A percentile compares a stretch with the other conserved stretches of the same genome.
phyloP scores from a whole-genome alignment of 2,113 vertebrate species.

The Chaenocephalus aceratus region DNA sequence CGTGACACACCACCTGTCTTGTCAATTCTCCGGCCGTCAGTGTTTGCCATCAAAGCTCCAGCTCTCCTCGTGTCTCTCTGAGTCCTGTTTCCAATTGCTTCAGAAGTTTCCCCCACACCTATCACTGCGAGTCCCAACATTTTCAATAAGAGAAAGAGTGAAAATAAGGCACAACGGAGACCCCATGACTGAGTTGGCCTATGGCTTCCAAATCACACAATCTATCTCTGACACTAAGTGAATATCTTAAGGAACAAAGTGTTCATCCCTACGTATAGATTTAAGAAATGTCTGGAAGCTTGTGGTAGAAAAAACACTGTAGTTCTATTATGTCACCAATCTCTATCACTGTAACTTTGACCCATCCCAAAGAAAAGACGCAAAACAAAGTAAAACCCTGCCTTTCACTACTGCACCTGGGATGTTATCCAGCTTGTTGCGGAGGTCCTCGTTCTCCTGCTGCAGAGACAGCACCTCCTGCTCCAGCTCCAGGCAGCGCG shows the following conservation, averaged over 20 bases:
- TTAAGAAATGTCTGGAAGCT: neutral
- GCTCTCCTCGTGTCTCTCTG: no score
- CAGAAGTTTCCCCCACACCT: no score
- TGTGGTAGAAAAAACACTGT: neutral
- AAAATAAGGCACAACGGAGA: neutral
- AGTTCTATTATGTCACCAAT: neutral
- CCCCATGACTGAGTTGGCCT: neutral
- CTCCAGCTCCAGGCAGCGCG: conserved; percentile 95
- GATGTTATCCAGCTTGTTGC: conserved; percentile 93
- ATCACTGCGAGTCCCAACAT: neutral
- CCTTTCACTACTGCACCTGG: conserved; percentile 87
- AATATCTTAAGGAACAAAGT: neutral
- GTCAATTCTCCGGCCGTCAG: no score
- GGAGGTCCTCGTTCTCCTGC: conserved; percentile 97
- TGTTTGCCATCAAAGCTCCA: no score
- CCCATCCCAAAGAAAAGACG: neutral
- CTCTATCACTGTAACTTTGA: neutral
- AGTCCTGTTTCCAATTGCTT: no score
- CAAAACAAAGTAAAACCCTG: neutral
- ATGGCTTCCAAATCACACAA: neutral
- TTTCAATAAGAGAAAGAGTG: neutral
- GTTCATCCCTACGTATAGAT: neutral
- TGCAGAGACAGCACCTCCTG: conserved; percentile 98
- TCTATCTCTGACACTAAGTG: neutral
- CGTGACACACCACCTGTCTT: no score